phyloP scores from a whole-genome alignment of 1,140 invertebrate genomes.

The Bombus sylvicola region DNA sequence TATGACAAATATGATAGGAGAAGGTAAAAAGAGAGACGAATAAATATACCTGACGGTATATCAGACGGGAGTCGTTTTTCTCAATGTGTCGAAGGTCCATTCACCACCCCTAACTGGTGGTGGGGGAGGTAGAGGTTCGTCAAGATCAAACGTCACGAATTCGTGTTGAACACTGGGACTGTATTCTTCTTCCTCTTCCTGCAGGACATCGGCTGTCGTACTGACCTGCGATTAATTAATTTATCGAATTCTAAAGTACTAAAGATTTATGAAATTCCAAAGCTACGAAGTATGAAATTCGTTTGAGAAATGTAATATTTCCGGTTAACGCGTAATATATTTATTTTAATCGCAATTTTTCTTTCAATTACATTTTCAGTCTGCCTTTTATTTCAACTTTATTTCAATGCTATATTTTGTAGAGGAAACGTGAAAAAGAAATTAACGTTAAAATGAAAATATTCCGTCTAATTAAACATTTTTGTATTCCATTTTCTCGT shows the following conservation, averaged over 20 bases:
- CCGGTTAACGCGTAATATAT: background rate
- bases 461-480: background rate
- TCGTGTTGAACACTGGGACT: slow-evolving; percentile 77
- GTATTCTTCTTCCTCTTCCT: slow-evolving; percentile 71
- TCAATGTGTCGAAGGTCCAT: slow-evolving; percentile 81
- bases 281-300: background rate
- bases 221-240: slow-evolving; percentile 76
- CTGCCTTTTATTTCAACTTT: no score
- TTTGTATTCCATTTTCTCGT: background rate
- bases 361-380: background rate
- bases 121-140: slow-evolving; percentile 78
- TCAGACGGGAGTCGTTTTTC: slow-evolving; percentile 84
- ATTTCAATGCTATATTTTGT: no score
- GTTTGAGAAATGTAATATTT: background rate
- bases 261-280: background rate
- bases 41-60: slow-evolving; percentile 78
- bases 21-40: background rate
- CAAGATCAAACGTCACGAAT: slow-evolving; percentile 82
- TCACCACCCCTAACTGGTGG: slow-evolving; percentile 72
- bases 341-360: background rate
- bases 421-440: background rate
- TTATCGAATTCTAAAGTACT: background rate
- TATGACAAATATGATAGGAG: background rate
- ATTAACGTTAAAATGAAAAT: background rate
- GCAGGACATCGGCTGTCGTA: slow-evolving; percentile 83